Evolutionary conservation across 2,888 invertebrate genomes (phyloP), one percentile per base, ranked within the genome.

Genomic region (Tenthredo notha): DNA sequence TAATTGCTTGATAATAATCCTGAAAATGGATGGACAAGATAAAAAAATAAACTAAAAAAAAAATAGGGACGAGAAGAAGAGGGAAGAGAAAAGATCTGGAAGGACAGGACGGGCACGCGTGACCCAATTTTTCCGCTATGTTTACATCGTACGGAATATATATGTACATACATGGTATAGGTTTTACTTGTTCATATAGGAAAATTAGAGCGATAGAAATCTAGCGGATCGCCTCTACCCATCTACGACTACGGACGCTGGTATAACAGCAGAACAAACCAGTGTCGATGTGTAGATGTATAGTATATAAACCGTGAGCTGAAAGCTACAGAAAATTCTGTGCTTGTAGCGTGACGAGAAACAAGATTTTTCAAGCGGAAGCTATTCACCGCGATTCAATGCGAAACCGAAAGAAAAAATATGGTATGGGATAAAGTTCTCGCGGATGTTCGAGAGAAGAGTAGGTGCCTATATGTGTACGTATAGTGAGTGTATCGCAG

Each of bases 341-440:
- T 80, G 61, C 50, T 61, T 29, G 40, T 29, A 37, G 37, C 21
- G 61, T 25, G 80, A 80, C 58, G 80, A 80, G 40, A 61, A 80
- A 80, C 80, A 61, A 61, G 80, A 80, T 40, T 80, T 80, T 61
- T 61, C 80, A 40, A 80, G 80, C 80, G 80, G 15, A 80, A 80
- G 80, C 80, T 80, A 80, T 80, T 80, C 80, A 80, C 37, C 37
- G 40, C 58, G 40, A 80, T 80, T 80, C 80, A 80, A 80, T 61
- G 80, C 80, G 80, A 80, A 61, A 33, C 33, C 37, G 50, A 61
- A 37, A 77, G 61, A 80, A 61, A 29, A 80, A 61, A 25, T 29
- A 54, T 33, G 37, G 61, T 21, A 40, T 25, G 40, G 40, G 33
- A 58, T 37, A 25, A 80, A 58, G 21, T 77, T 77, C 77, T 33